phyloP scores from a whole-genome alignment of 53 echinoderm and acorn worm species.

The Henricia sp. region DNA sequence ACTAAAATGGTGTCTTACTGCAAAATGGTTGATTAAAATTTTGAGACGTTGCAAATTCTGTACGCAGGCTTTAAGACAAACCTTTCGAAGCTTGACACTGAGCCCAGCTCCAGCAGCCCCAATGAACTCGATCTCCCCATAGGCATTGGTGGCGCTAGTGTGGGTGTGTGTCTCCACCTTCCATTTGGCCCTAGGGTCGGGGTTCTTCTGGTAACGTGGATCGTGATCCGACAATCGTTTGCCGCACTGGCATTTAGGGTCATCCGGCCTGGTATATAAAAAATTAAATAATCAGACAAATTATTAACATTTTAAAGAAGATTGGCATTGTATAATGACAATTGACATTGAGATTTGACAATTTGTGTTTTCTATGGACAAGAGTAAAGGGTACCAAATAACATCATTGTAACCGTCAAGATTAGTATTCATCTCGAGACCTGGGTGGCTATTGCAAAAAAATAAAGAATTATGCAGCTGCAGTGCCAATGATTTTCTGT shows the following conservation, averaged over 20 bases:
- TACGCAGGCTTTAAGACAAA: no score
- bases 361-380: background rate
- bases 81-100: slow-evolving; percentile 80
- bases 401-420: no score
- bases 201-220: slow-evolving; percentile 69
- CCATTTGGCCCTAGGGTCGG: slow-evolving; percentile 69
- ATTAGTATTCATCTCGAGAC: background rate
- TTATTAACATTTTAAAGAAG: background rate
- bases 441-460: no score
- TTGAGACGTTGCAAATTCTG: no score
- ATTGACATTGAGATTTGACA: background rate
- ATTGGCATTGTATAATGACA: background rate
- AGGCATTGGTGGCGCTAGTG: slow-evolving; percentile 85
- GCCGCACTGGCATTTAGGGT: slow-evolving; percentile 93
- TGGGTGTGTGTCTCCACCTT: slow-evolving; percentile 89
- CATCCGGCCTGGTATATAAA: slow-evolving; percentile 69
- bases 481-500: no score
- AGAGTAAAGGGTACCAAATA: background rate
- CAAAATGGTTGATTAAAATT: no score
- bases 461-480: no score
- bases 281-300: background rate
- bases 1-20: no score
- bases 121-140: slow-evolving; percentile 96
- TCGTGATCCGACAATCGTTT: slow-evolving; percentile 75
- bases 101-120: slow-evolving; percentile 88